Conservation (phyloP, 2,113 vertebrate species). For the Sinocyclocheilus maitianheensis region DNA sequence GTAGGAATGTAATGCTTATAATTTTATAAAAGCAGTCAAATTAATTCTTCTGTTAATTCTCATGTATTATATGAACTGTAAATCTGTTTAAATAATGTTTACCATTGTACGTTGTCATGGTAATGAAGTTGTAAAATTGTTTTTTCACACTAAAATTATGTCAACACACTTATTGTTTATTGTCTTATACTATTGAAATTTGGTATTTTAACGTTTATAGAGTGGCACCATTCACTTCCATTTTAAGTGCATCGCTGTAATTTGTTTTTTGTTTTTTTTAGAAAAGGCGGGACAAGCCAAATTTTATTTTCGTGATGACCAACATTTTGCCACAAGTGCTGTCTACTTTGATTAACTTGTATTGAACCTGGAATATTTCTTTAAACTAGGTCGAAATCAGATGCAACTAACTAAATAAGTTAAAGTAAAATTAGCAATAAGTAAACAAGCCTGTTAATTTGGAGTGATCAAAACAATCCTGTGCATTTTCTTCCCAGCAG, state of each 20-base stretch:
- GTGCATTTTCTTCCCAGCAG: background rate
- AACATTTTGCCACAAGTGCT: background rate
- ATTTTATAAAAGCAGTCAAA: background rate
- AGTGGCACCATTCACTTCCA: background rate
- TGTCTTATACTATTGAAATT: background rate
- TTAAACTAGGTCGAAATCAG: background rate
- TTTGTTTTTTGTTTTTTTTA: background rate
- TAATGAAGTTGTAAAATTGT: too few species aligned
- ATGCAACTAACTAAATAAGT: background rate
- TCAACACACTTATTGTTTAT: background rate
- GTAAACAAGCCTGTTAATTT: too few species aligned
- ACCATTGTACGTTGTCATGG: background rate
- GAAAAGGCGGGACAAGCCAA: background rate
- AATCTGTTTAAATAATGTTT: background rate
- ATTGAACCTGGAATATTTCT: background rate
- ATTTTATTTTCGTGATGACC: background rate
- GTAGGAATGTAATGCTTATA: background rate
- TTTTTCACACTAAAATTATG: background rate
- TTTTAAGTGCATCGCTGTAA: background rate
- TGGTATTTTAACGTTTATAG: background rate
- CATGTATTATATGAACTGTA: background rate
- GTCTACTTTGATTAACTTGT: background rate
- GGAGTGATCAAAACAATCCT: too few species aligned
- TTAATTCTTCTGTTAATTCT: background rate
- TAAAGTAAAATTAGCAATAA: background rate